Evolutionary conservation across 2,113 vertebrate species (phyloP), one percentile per base, ranked within the genome.

Genomic region (Misgurnus mizolepis): DNA sequence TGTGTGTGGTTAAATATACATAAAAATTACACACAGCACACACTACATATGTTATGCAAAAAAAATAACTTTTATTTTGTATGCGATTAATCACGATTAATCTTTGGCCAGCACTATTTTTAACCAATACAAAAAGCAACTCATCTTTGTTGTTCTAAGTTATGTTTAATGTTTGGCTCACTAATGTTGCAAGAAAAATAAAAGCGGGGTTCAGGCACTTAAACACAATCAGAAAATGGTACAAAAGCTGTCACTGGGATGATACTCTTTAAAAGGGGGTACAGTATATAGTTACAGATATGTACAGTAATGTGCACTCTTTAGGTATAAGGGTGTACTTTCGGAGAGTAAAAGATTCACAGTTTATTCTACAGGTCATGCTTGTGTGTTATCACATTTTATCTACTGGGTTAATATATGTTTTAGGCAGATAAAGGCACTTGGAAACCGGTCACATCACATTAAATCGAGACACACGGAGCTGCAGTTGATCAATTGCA

Each of bases 401-500:
- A 2, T 55, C 68, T n/a, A 56, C 14, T 7, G 69, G 70, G 49
- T 55, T 50, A 69, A 49, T 34, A 68, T 68, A 39, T 4, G 7
- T 55, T n/a, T 69, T 10, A 39, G 53, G 14, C 66, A 45, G 40
- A 67, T 40, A n/a, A 81, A 81, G 41, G 61, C 65, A 10, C 62
- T 68, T 45, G 53, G 56, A 68, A 81, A 55, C 53, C 5, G 43
- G 22, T 22, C 7, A 56, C 27, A 34, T 47, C 9, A 39, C 2
- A 41, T 43, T 49, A 73, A 55, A 1, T 12, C 5, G 74, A 73
- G 76, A 61, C 34, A 18, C 22, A 58, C 53, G 55, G n/a, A 53
- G 62, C 55, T 68, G 64, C 40, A 39, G 68, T 56, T 50, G 9
- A 55, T 78, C 14, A 49, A 6, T 45, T 69, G 49, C 83, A 67